Evolutionary conservation across 1,140 invertebrate species (phyloP).

Genomic region (Drosophila sp.): DNA sequence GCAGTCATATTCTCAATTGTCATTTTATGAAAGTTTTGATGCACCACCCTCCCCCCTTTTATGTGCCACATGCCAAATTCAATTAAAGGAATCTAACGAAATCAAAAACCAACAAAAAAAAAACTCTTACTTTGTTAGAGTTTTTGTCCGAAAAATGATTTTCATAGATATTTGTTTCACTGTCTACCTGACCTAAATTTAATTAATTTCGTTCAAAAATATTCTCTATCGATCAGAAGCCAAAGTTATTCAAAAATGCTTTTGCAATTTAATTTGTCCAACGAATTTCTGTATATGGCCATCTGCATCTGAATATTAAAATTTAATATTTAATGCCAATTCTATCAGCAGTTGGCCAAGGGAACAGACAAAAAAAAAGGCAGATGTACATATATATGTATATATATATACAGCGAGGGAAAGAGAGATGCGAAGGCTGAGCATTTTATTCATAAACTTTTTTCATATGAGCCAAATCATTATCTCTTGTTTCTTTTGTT

Average conservation of each 20-base stretch:
- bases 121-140: conserved; percentile 22
- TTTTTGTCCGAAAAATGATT: conserved; percentile 28
- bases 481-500: conserved; percentile 30
- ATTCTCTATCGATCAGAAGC: conserved; percentile 18
- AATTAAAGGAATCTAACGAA: conserved; percentile 29
- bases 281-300: conserved; percentile 6
- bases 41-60: too few relatives aligned
- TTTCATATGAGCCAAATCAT: conserved; percentile 32
- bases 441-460: conserved; percentile 31
- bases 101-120: too few relatives aligned
- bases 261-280: conserved; percentile 44
- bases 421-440: not conserved
- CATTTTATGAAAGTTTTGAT: too few relatives aligned
- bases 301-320: conserved; percentile 40
- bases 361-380: conserved; percentile 19
- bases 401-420: not conserved
- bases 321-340: conserved; percentile 56
- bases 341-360: conserved; percentile 23
- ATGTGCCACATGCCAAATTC: conserved; percentile 24
- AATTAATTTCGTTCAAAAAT: conserved; percentile 36
- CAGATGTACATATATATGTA: not conserved
- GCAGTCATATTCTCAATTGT: not conserved
- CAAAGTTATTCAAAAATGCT: conserved; percentile 25
- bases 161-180: not conserved
- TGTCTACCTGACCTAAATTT: conserved; percentile 26